Conservation (phyloP, 1,140 invertebrate genomes). For the Papilio machaon region DNA sequence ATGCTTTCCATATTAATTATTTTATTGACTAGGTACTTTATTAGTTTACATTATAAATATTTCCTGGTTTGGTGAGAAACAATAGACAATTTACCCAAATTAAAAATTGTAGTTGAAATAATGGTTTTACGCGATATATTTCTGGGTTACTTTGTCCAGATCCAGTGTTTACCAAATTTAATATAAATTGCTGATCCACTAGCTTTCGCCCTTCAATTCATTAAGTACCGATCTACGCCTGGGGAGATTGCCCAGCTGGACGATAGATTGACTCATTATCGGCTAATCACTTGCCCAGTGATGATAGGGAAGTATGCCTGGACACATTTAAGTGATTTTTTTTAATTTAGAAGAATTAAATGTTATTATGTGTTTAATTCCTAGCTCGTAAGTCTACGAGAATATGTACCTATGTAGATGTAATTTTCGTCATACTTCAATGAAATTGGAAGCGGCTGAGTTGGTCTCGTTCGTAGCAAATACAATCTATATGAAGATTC, state of each 20-base stretch:
- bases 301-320: neutral
- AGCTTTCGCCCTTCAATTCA: slow-evolving; percentile 45
- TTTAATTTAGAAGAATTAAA: neutral
- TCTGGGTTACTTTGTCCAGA: slow-evolving; percentile 39
- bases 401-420: neutral
- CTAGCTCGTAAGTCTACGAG: neutral
- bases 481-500: slow-evolving; percentile 46
- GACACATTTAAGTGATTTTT: neutral
- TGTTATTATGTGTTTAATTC: neutral
- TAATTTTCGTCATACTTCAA: slow-evolving; percentile 13
- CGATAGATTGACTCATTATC: slow-evolving; percentile 41
- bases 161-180: slow-evolving; percentile 52
- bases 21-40: no score
- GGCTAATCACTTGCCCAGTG: slow-evolving; percentile 31
- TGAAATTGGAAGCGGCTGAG: slow-evolving; percentile 27
- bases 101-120: neutral
- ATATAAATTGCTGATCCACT: slow-evolving; percentile 55
- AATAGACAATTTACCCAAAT: neutral
- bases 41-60: no score
- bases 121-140: neutral
- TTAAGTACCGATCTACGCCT: slow-evolving; percentile 31
- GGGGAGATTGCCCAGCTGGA: slow-evolving; percentile 34
- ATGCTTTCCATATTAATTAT: no score
- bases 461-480: slow-evolving; percentile 37
- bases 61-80: no score